Evolutionary conservation across 2,797 vertebrate species (phyloP), one percentile per base, ranked within the genome.

Genomic region (Hoplostethus mediterraneus): DNA sequence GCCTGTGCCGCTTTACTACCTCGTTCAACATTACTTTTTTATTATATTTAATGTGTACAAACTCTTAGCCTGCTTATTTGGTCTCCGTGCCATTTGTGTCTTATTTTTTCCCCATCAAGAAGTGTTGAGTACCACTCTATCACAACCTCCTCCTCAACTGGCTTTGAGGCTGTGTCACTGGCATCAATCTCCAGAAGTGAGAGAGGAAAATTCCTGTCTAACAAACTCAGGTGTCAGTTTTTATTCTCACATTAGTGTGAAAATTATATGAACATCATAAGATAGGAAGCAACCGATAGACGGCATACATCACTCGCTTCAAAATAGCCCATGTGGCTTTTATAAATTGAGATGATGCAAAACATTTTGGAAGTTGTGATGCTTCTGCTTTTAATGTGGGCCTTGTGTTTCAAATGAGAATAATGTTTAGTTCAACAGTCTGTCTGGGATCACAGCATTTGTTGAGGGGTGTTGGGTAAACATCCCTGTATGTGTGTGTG

Each of bases 341-440:
- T 16, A 67, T 10, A n/a, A 60, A 60, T 11, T 21, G 14, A 49
- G 64, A 54, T 5, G 48, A 67, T 54, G 66, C 31, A 73, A 69
- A 77, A 47, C 3, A 44, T 58, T 58, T 66, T 11, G 8, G 6
- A 47, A 13, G 13, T 56, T 55, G 4, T 28, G 62, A 74, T 13
- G n/a, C 14, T 36, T 48, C 16, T 54, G 8, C 36, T 57, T 70
- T 44, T 49, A 63, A 64, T 31, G 12, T 36, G 30, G 10, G 4
- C 11, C 31, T 13, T 11, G 12, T 61, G 54, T 54, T 73, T 56
- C 31, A 36, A 16, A 36, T 45, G 21, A 56, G 67, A 77, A 60
- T 57, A 1, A 65, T 64, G 8, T 70, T 73, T 63, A 73, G 3
- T 76, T 73, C 55, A 73, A 31, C 44, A 62, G 5, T 14, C 48